Evolutionary conservation across 2,113 vertebrate species (phyloP).

Genomic region (Grammomys dolichurus): DNA sequence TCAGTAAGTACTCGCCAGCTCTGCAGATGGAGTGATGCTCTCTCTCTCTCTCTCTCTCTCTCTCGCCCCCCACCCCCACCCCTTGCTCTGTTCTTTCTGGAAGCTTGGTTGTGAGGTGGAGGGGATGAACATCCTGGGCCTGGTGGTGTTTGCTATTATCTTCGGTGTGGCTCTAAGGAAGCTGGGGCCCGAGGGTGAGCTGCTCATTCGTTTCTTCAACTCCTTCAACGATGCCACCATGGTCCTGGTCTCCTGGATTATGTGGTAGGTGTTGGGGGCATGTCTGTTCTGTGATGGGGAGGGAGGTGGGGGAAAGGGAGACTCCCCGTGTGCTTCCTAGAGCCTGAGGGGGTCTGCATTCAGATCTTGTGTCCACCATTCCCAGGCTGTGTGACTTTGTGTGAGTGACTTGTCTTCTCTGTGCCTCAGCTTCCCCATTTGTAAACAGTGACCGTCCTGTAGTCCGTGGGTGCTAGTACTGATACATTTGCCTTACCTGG

Average conservation of each 20-base stretch:
- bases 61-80: too few relatives aligned
- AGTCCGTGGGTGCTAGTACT: slow-evolving; percentile 57
- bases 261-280: slow-evolving; percentile 90
- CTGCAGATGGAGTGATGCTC: neutral
- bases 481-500: neutral
- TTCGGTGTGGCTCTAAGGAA: slow-evolving; percentile 94
- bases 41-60: too few relatives aligned
- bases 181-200: slow-evolving; percentile 93
- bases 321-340: neutral
- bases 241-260: slow-evolving; percentile 96
- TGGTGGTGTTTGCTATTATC: slow-evolving; percentile 94
- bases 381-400: slow-evolving; percentile 23
- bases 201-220: slow-evolving; percentile 94
- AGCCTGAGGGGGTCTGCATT: neutral
- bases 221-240: slow-evolving; percentile 96
- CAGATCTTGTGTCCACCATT: neutral
- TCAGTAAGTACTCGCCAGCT: neutral
- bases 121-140: slow-evolving; percentile 95
- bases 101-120: slow-evolving; percentile 87
- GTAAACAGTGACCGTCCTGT: neutral
- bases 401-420: neutral
- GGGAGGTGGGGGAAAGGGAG: too few relatives aligned
- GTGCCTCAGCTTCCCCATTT: neutral
- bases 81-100: neutral
- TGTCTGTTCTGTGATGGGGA: neutral